Evolutionary conservation across 2,113 vertebrate genomes (phyloP), one percentile per base, ranked within the genome.

Genomic region (Sinocyclocheilus rhinocerous): DNA sequence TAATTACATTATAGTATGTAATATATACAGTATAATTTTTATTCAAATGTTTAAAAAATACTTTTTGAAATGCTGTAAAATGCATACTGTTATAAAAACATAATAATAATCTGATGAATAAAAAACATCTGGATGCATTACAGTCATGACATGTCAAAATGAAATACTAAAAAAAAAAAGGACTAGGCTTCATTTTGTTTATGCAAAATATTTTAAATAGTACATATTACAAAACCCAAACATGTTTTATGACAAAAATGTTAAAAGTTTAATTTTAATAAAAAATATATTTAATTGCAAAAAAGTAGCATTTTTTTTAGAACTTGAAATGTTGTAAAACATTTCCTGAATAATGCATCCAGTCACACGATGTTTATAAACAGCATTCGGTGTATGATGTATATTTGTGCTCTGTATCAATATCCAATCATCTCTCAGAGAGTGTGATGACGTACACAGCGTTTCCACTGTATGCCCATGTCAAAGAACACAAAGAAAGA

Each of bases 401-500:
- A 26, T 18, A 1, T 69, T 16, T 36, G 29, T 36, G 29, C 16
- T 4, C 18, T 22, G 55, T 57, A 59, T 20, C 18, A 2, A 59
- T 59, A 59, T 59, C 20, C 55, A 59, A 67, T 67, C 10, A 42
- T 72, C 36, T 72, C 20, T 39, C 20, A 39, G 69, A 72, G 33
- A 22, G 36, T n/a, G 18, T 72, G 69, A 22, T 22, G 69, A 72
- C 18, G 36, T 22, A 39, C 29, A 8, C 6, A 70, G 7, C 2
- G 33, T 10, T 36, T 70, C 29, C 29, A 10, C 18, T 22, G 33
- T 12, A 42, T 22, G 69, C 4, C 18, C 1, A 42, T 42, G 69
- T 42, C 69, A 72, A 42, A 42, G 0, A 42, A n/a, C 36, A 72
- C 69, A 72, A 72, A 72, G 69, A 72, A n/a, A 72, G 36, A 72